Evolutionary conservation across 2,888 invertebrate genomes (phyloP), one percentile per base, ranked within the genome.

Genomic region (Cerceris rybyensis): DNA sequence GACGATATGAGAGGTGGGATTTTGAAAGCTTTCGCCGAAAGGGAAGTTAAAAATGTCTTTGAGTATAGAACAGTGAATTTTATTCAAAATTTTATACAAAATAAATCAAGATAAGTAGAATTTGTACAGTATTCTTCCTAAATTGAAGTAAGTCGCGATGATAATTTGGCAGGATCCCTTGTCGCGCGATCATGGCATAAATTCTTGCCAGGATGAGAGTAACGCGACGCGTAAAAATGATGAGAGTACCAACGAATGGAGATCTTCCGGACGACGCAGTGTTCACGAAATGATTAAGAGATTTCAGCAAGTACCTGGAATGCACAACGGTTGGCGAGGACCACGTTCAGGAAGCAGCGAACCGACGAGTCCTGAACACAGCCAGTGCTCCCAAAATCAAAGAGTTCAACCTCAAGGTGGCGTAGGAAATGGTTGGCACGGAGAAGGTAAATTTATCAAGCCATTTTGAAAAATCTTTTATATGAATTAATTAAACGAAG

Each of bases 251-350:
- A 86, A 78, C 17, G 84, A 82, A 11, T 90, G 90, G 89, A 86
- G 83, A 16, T 82, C 88, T 6, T 88, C 90, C 5, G 88, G 88
- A 41, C 85, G 92, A 2, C 85, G 90, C 46, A 92, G 91, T 73
- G 92, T 92, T 13, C 92, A 92, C 71, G 92, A 92, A 79, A 92
- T 92, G 87, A 92, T 92, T 64, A 91, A 92, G 55, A 87, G 90
- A 64, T 91, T 92, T 84, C 92, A 92, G 67, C 88, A 91, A 82
- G 88, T 90, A 75, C 90, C 91, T 65, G 88, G 89, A 63, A 87
- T 89, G 84, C 90, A 90, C 69, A 88, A 88, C 70, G 89, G 89
- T 13, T 90, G 91, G 90, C 82, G 87, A 49, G 85, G 84, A 16
- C 76, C 85, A 13, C 86, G 87, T 68, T 88, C 90, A 5, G 88